Conservation (phyloP, 1,140 invertebrate species). For the Macrocentrus cingulum region DNA sequence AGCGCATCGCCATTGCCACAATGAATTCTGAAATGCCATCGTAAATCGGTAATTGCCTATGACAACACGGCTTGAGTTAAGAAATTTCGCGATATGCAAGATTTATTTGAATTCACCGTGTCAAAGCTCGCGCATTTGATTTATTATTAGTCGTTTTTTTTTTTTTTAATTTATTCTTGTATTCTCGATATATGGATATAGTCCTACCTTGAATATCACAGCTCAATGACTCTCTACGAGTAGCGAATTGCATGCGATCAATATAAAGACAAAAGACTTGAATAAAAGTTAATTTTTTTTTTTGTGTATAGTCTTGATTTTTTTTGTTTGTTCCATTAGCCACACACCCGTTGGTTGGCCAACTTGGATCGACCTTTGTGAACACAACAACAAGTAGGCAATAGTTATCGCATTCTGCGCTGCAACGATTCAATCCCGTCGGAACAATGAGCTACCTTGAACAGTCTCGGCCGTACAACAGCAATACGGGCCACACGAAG, state of each 20-base stretch:
- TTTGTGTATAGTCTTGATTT: background rate
- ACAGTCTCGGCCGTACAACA: slow-evolving; percentile 26
- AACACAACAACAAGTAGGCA: slow-evolving; percentile 38
- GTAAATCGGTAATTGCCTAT: slow-evolving; percentile 16
- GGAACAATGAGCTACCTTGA: slow-evolving; percentile 49
- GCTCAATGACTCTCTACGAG: too few species aligned
- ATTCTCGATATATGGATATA: too few species aligned
- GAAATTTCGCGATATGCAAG: slow-evolving; percentile 7
- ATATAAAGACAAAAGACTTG: too few species aligned
- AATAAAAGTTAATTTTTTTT: background rate
- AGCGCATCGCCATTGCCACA: too few species aligned
- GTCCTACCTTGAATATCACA: too few species aligned
- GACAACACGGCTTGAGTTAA: slow-evolving; percentile 8
- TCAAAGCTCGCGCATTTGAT: slow-evolving; percentile 1
- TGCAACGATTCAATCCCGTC: slow-evolving; percentile 42
- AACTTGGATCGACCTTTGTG: slow-evolving; percentile 43
- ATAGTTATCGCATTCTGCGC: slow-evolving; percentile 30
- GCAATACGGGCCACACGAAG: slow-evolving; percentile 25
- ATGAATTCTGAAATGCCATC: slow-evolving; percentile 6
- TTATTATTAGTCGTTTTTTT: slow-evolving; percentile 3
- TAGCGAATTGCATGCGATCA: too few species aligned
- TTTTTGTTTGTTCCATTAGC: slow-evolving; percentile 17
- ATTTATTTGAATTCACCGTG: slow-evolving; percentile 13
- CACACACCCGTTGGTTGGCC: slow-evolving; percentile 34
- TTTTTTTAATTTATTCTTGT: too few species aligned